Evolutionary conservation across 1,140 invertebrate species (phyloP).

Genomic region (Aethina tumida): DNA sequence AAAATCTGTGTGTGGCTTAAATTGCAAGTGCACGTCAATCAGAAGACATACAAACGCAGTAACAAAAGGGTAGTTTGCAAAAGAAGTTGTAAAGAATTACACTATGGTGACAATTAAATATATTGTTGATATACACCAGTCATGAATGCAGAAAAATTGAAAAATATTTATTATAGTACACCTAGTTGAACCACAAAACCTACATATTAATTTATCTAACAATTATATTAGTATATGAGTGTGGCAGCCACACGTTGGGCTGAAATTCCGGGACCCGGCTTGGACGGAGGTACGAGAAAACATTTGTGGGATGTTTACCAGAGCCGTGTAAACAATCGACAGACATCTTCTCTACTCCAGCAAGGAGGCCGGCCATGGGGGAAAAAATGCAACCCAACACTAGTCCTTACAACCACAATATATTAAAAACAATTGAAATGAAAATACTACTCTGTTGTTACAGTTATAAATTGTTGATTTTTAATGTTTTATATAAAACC

Average conservation of each 20-base stretch:
- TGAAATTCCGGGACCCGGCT: constrained; percentile 24
- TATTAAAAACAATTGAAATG: constrained; percentile 18
- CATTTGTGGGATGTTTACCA: constrained; percentile 13
- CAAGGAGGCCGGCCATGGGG: constrained; percentile 8
- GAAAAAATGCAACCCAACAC: constrained; percentile 26
- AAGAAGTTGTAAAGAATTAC: too few relatives aligned
- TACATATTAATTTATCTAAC: constrained; percentile 37
- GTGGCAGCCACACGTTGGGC: constrained; percentile 14
- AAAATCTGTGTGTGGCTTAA: too few relatives aligned
- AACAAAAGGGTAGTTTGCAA: too few relatives aligned
- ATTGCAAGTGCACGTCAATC: too few relatives aligned
- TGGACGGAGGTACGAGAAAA: constrained; percentile 16
- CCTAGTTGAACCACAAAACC: constrained; percentile 35
- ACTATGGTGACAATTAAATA: too few relatives aligned
- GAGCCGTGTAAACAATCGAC: constrained; percentile 11
- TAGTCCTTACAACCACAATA: constrained; percentile 31
- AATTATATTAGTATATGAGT: constrained; percentile 26
- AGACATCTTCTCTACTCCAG: constrained; percentile 9
- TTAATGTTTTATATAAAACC: constrained; percentile 18
- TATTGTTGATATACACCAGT: too few relatives aligned
- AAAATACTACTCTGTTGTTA: constrained; percentile 6
- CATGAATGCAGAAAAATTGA: too few relatives aligned
- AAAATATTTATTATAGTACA: too few relatives aligned
- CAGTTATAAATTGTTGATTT: constrained; percentile 8
- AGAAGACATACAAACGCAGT: too few relatives aligned